These are phyloP conservation scores for Porites lutea DNA, from an alignment of 64 coral and sea anemone genomes.

Conservation along the genomic window DNA sequence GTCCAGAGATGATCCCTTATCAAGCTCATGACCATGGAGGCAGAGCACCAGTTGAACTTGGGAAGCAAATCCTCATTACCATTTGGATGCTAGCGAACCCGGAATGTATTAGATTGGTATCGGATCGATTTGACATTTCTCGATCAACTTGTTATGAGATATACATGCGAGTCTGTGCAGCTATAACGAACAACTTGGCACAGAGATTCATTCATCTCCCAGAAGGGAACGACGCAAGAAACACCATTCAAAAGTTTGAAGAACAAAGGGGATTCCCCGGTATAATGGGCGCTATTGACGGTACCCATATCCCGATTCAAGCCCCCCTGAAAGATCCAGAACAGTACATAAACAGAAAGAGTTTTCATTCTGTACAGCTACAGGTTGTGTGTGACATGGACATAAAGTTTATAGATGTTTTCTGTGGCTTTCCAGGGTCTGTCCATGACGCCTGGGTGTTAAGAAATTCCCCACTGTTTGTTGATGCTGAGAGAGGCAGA, in stretches of 20 bases:
- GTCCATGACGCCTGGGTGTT: conserved; percentile 43
- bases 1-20: neutral
- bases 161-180: conserved; percentile 11
- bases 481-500: conserved; percentile 39
- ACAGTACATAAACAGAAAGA: conserved; percentile 58
- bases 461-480: conserved; percentile 33
- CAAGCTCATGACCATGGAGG: conserved; percentile 4
- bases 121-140: conserved; percentile 22
- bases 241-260: conserved; percentile 29
- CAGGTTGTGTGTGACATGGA: conserved; percentile 44
- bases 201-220: conserved; percentile 22
- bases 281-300: conserved; percentile 47
- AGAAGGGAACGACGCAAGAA: neutral
- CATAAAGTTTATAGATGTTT: conserved; percentile 31
- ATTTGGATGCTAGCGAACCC: conserved; percentile 28
- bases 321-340: conserved; percentile 44
- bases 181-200: neutral
- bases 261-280: conserved; percentile 22
- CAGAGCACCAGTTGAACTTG: neutral
- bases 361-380: conserved; percentile 61
- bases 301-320: conserved; percentile 45
- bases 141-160: conserved; percentile 5
- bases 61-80: conserved; percentile 40
- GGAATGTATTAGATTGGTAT: neutral
- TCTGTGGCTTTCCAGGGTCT: conserved; percentile 53